Percentiles rank a stretch among this genome's conserved stretches.
Conservation (phyloP, 2,113 vertebrate genomes). For the Sebastes schlegelii region DNA sequence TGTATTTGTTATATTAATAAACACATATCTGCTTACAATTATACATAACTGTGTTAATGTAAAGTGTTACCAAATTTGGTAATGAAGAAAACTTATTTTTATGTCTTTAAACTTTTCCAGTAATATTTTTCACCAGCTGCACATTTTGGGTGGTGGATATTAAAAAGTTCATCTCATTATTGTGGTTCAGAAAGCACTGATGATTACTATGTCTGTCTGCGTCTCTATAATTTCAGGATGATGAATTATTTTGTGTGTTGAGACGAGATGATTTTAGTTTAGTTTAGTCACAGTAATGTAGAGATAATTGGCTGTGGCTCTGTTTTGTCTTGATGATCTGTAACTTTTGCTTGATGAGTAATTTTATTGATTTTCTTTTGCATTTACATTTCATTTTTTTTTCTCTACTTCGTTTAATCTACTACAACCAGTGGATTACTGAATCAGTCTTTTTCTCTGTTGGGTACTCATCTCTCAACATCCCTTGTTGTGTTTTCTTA, state of each 20-base stretch:
- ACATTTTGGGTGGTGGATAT: not conserved
- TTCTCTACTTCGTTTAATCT: constrained; percentile 7
- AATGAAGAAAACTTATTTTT: not conserved
- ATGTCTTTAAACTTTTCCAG: not conserved
- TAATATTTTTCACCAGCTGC: not conserved
- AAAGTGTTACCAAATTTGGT: not conserved
- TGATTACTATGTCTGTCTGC: constrained; percentile 13
- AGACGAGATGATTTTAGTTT: constrained; percentile 30
- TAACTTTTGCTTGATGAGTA: constrained; percentile 19
- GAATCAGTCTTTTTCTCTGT: not conserved
- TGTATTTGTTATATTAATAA: not conserved
- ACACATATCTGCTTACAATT: not conserved
- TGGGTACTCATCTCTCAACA: not conserved
- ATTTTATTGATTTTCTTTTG: constrained; percentile 12
- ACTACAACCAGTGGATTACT: not conserved
- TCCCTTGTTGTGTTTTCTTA: not conserved
- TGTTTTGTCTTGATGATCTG: constrained; percentile 37
- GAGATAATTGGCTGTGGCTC: constrained; percentile 44
- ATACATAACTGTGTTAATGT: not conserved
- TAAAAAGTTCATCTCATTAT: not conserved
- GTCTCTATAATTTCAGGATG: constrained; percentile 18
- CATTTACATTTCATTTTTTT: constrained; percentile 5
- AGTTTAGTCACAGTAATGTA: constrained; percentile 32
- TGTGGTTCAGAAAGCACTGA: constrained; percentile 21
- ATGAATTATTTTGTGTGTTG: constrained; percentile 26